Conservation (phyloP, 2,888 invertebrate species). For the Yponomeuta evonymella region DNA sequence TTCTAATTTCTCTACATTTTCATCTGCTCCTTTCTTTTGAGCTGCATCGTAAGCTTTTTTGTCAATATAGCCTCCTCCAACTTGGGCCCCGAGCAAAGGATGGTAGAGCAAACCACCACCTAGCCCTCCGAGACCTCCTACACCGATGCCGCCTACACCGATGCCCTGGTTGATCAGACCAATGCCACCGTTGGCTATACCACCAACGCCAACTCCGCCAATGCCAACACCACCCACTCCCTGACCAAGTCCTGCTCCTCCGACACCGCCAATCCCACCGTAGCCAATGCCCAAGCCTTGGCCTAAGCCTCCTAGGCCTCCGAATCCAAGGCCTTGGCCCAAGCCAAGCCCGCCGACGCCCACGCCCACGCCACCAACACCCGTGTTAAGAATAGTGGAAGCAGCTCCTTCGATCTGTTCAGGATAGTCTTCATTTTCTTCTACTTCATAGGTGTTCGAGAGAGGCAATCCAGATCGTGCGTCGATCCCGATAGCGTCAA, state of each 20-base stretch:
- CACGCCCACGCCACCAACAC: slow-evolving; percentile 31
- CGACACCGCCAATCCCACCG: slow-evolving; percentile 35
- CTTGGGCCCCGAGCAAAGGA: slow-evolving; percentile 55
- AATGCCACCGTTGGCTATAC: slow-evolving; percentile 27
- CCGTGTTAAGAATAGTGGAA: slow-evolving; percentile 52
- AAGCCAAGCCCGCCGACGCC: slow-evolving; percentile 32
- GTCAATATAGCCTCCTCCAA: slow-evolving; percentile 69
- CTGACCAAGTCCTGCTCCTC: slow-evolving; percentile 31
- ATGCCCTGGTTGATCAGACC: slow-evolving; percentile 46
- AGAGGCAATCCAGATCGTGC: slow-evolving; percentile 51
- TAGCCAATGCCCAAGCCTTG: slow-evolving; percentile 41
- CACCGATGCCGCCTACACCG: slow-evolving; percentile 43
- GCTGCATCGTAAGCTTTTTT: slow-evolving; percentile 75
- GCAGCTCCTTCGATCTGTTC: slow-evolving; percentile 61
- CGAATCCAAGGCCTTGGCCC: slow-evolving; percentile 21
- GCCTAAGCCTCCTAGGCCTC: slow-evolving; percentile 34
- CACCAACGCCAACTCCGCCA: slow-evolving; percentile 24
- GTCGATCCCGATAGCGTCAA: slow-evolving; percentile 53
- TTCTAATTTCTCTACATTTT: slow-evolving; percentile 69
- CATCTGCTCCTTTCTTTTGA: slow-evolving; percentile 75
- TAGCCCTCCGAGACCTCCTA: slow-evolving; percentile 32
- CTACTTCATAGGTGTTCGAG: slow-evolving; percentile 74
- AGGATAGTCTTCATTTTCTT: slow-evolving; percentile 77
- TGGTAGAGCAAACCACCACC: slow-evolving; percentile 54
- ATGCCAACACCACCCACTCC: slow-evolving; percentile 30